Evolutionary conservation across 2,888 invertebrate species (phyloP).

Genomic region (Ditylenchus weischeri): DNA sequence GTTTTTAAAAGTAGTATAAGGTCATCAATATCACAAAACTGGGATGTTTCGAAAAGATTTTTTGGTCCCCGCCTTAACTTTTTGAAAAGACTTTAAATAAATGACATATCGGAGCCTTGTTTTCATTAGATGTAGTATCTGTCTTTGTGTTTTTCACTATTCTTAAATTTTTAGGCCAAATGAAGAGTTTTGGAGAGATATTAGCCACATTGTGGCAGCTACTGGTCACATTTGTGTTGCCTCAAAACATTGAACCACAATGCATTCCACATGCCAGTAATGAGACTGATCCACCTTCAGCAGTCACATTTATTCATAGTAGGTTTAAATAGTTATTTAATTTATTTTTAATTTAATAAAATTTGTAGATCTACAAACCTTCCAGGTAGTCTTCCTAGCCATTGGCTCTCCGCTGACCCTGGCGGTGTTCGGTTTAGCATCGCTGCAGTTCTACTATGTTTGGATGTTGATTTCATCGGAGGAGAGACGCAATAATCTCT

Average conservation of each 20-base stretch:
- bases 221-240: slow-evolving; percentile 18
- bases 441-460: slow-evolving; percentile 41
- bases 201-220: background rate
- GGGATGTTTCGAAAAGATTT: no score
- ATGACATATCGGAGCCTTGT: no score
- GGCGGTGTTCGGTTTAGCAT: slow-evolving; percentile 39
- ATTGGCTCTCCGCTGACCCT: slow-evolving; percentile 41
- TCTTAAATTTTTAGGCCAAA: background rate
- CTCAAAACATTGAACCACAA: slow-evolving; percentile 17
- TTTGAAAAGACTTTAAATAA: no score
- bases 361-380: slow-evolving; percentile 23
- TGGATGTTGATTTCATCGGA: slow-evolving; percentile 49
- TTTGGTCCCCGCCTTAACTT: no score
- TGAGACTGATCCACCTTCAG: slow-evolving; percentile 20
- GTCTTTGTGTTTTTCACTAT: no score
- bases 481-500: slow-evolving; percentile 51
- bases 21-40: no score
- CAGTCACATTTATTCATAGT: slow-evolving; percentile 19
- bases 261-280: slow-evolving; percentile 16
- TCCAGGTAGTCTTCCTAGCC: slow-evolving; percentile 45
- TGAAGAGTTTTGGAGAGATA: slow-evolving; percentile 3
- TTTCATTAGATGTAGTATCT: no score
- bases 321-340: slow-evolving; percentile 9
- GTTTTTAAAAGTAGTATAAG: no score
- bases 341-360: no score